Conservation (phyloP, 2,113 vertebrate genomes). For the Guaruba guarouba region DNA sequence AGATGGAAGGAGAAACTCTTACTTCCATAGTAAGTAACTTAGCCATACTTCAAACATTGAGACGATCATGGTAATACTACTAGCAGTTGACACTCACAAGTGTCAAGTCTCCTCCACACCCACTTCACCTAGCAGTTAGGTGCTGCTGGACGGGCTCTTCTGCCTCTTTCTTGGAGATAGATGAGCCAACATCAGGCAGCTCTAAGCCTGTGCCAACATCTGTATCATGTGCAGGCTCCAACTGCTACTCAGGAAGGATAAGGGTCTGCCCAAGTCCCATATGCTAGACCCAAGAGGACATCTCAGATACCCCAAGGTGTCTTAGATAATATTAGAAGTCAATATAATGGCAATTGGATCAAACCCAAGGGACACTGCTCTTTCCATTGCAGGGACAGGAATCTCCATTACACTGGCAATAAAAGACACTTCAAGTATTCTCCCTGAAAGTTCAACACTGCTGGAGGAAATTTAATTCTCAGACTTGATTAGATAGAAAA, state of each 20-base stretch:
- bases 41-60: neutral
- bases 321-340: neutral
- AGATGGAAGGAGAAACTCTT: neutral
- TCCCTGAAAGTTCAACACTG: neutral
- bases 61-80: neutral
- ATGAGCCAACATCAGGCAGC: neutral
- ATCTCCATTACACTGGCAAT: neutral
- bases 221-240: neutral
- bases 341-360: neutral
- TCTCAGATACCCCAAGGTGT: neutral
- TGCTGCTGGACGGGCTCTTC: neutral
- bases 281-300: neutral
- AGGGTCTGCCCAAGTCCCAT: neutral
- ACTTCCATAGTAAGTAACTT: neutral
- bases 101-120: neutral
- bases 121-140: neutral
- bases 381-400: neutral
- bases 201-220: neutral
- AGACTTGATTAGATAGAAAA: neutral
- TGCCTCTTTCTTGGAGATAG: neutral
- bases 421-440: fast-evolving
- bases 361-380: neutral
- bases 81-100: neutral
- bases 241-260: neutral
- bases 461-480: neutral